Conservation (phyloP, 1,140 invertebrate genomes). For the Drosophila nigrodunni region DNA sequence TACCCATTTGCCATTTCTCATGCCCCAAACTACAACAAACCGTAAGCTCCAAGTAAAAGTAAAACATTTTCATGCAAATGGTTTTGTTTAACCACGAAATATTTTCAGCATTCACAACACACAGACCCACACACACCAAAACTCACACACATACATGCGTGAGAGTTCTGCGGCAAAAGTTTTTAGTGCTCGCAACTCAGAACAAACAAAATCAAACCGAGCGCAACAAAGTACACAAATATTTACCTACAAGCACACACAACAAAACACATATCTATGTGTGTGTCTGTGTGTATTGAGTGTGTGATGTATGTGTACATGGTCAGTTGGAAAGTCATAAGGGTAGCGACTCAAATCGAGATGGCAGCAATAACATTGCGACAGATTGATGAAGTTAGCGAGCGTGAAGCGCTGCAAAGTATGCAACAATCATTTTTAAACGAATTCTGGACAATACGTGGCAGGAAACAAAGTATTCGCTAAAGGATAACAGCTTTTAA, state of each 20-base stretch:
- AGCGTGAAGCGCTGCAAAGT: conserved; percentile 16
- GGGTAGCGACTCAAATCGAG: conserved; percentile 9
- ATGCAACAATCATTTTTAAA: conserved; percentile 22
- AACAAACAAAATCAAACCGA: conserved; percentile 80
- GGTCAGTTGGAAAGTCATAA: conserved; percentile 38
- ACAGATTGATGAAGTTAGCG: conserved; percentile 17
- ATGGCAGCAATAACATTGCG: conserved; percentile 10
- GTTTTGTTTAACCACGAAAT: conserved; percentile 79
- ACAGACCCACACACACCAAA: conserved; percentile 21
- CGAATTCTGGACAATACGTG: neutral
- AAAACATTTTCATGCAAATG: conserved; percentile 80
- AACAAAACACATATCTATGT: neutral
- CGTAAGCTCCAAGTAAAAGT: conserved; percentile 72
- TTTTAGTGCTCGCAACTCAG: conserved; percentile 55
- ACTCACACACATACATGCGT: conserved; percentile 16
- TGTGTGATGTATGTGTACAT: neutral
- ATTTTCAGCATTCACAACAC: conserved; percentile 65
- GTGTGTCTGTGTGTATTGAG: neutral
- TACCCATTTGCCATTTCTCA: conserved; percentile 9
- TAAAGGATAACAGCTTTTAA: too few relatives aligned
- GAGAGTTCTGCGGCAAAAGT: conserved; percentile 69
- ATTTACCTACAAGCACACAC: conserved; percentile 58
- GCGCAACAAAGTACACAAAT: conserved; percentile 76
- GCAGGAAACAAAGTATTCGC: neutral
- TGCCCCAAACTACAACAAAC: conserved; percentile 11